Conservation (phyloP, 1,140 invertebrate genomes). For the Neodiprion pinetum region DNA sequence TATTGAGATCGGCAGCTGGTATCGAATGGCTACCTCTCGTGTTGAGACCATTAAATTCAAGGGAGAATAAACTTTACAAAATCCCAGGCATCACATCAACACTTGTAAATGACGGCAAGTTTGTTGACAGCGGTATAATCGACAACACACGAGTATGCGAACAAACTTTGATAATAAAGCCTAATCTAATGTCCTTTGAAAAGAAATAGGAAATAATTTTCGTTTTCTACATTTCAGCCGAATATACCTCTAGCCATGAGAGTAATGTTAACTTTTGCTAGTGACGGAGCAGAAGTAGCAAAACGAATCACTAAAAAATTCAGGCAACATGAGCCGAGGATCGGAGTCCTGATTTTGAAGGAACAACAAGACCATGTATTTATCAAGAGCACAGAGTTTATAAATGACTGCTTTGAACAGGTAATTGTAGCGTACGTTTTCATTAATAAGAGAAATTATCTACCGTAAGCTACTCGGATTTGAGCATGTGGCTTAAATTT, state of each 20-base stretch:
- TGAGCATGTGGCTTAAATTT: slow-evolving; percentile 6
- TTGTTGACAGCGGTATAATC: no score
- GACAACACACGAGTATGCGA: no score
- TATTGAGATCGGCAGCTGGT: no score
- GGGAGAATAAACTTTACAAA: no score
- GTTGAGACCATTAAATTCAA: no score
- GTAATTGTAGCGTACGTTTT: slow-evolving; percentile 25
- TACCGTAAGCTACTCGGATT: slow-evolving; percentile 1
- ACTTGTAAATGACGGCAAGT: no score
- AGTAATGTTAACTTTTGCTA: slow-evolving; percentile 48
- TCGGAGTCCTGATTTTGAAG: slow-evolving; percentile 49
- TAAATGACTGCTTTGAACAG: slow-evolving; percentile 51
- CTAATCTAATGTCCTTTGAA: no score
- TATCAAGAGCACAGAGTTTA: slow-evolving; percentile 44
- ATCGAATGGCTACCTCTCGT: no score
- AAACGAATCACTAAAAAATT: slow-evolving; percentile 42
- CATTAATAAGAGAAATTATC: not conserved
- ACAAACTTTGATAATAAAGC: no score
- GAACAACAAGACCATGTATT: slow-evolving; percentile 46
- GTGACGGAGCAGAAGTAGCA: slow-evolving; percentile 37
- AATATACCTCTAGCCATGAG: not conserved
- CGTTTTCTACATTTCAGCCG: no score
- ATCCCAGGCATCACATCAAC: no score
- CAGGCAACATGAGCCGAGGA: slow-evolving; percentile 42
- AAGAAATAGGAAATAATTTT: no score